phyloP scores from a whole-genome alignment of 2,113 vertebrate species.

The Melospiza georgiana region DNA sequence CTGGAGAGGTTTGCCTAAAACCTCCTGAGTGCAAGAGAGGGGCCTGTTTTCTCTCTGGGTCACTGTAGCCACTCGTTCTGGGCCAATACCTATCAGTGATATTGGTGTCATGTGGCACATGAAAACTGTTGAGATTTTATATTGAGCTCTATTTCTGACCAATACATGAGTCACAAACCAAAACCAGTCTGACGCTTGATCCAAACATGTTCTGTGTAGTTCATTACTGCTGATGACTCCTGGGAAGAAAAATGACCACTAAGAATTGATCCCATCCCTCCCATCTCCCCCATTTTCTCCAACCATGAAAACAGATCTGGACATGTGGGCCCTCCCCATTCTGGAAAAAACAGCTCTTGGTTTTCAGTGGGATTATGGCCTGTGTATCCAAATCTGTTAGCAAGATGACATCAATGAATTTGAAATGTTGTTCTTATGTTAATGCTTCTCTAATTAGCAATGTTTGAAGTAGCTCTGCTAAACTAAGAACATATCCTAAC shows the following conservation, averaged over 20 bases:
- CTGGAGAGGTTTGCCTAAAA: not conserved
- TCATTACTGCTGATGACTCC: not conserved
- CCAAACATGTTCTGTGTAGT: not conserved
- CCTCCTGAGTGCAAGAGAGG: not conserved
- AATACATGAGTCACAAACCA: not conserved
- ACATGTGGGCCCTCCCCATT: not conserved
- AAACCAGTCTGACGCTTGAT: not conserved
- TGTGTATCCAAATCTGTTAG: slow-evolving; percentile 51
- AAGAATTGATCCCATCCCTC: not conserved
- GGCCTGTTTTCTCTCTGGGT: not conserved
- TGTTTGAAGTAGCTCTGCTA: slow-evolving; percentile 60
- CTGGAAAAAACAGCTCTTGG: not conserved
- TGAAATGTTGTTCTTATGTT: slow-evolving; percentile 58
- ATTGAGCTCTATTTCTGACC: not conserved
- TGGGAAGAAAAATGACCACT: not conserved
- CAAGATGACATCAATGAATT: slow-evolving; percentile 62
- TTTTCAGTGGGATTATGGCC: slow-evolving; percentile 9
- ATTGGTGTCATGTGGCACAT: not conserved
- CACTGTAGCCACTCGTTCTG: not conserved
- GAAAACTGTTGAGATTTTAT: not conserved
- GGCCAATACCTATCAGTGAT: not conserved
- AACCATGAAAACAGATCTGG: not conserved
- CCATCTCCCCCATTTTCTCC: not conserved
- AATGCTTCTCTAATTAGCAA: slow-evolving; percentile 57
- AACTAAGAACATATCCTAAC: slow-evolving; percentile 51